A percentile compares a stretch with the other conserved stretches of the same genome.
phyloP scores from a whole-genome alignment of 2,113 vertebrate species.

The Upupa epops region DNA sequence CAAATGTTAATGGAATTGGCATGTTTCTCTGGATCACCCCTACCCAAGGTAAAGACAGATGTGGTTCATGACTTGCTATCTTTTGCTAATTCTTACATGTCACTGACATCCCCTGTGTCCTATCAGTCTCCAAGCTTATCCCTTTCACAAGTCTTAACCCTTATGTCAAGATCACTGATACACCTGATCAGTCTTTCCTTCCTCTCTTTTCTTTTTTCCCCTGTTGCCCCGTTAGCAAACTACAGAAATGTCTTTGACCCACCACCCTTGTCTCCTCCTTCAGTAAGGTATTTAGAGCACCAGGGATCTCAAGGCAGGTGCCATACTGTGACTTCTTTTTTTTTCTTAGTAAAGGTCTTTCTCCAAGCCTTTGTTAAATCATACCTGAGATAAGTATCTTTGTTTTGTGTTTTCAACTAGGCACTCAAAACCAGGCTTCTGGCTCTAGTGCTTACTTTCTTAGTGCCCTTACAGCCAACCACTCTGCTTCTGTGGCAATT shows the following conservation, averaged over 20 bases:
- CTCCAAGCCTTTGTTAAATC: not conserved
- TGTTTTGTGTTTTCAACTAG: not conserved
- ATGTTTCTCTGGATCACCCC: not conserved
- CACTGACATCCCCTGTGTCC: not conserved
- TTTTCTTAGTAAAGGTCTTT: not conserved
- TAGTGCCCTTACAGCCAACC: not conserved
- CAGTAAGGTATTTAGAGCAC: slow-evolving; percentile 10
- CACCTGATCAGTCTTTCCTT: slow-evolving; percentile 35
- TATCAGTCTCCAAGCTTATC: slow-evolving; percentile 24
- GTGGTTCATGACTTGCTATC: not conserved
- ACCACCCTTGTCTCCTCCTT: slow-evolving; percentile 7
- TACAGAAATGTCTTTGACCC: slow-evolving; percentile 3
- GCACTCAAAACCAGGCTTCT: not conserved
- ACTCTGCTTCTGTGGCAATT: not conserved
- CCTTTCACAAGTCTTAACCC: slow-evolving; percentile 20
- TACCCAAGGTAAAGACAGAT: not conserved
- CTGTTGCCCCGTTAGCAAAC: not conserved
- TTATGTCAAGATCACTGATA: slow-evolving; percentile 5
- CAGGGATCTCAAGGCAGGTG: not conserved
- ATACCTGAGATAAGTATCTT: not conserved
- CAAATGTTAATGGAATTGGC: not conserved
- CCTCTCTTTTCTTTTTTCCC: not conserved
- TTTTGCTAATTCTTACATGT: slow-evolving; percentile 28
- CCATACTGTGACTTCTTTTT: not conserved
- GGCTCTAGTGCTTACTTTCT: not conserved